These are phyloP conservation scores for Cygnus atratus DNA, from an alignment of 2,113 vertebrate genomes.

Conservation along the genomic window DNA sequence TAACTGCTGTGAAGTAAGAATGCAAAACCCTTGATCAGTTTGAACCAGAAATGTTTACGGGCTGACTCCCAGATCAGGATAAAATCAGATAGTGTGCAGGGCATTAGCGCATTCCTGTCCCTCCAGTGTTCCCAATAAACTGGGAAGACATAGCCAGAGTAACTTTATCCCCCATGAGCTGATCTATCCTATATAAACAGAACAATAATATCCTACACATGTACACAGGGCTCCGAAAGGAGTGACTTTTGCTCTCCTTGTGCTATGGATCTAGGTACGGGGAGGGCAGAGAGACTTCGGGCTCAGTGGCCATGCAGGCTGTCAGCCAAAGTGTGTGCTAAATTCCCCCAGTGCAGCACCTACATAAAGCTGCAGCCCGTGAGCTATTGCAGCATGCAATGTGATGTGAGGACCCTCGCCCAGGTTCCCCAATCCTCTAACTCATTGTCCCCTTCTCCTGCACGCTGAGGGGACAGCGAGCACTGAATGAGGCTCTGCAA, in stretches of 20 bases:
- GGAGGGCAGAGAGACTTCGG: neutral
- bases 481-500: neutral
- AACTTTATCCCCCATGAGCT: neutral
- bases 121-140: neutral
- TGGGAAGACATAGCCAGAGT: neutral
- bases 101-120: neutral
- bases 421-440: neutral
- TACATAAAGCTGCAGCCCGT: rapidly evolving
- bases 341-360: neutral
- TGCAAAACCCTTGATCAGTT: neutral
- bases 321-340: neutral
- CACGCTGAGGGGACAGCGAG: neutral
- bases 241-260: neutral
- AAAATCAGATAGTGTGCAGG: neutral
- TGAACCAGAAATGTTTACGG: neutral
- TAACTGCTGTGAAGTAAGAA: neutral
- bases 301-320: neutral
- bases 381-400: neutral
- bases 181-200: neutral
- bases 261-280: neutral
- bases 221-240: neutral
- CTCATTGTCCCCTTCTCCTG: neutral
- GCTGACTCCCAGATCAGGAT: neutral
- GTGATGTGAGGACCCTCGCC: neutral
- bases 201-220: neutral